Base-by-base conservation (phyloP, 2,888 invertebrate species). In the Ophion ventricosus region DNA sequence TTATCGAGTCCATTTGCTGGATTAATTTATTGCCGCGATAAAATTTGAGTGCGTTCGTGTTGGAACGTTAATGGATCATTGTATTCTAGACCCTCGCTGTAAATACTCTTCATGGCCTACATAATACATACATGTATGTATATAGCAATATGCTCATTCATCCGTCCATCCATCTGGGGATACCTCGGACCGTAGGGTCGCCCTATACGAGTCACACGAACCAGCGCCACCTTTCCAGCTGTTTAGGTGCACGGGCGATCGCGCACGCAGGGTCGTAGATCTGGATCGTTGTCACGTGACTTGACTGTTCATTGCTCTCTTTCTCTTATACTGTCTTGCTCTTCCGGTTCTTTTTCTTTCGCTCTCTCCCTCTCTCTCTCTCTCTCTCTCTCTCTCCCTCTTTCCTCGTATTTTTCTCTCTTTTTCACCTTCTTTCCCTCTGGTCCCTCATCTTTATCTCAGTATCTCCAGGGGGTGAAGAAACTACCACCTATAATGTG, bases 211-310 rank as follows among this genome's bases (percentile, higher is more conserved):
- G 64, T 54, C 75, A 75, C 74, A 80, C 80, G 73, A 66, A 72
- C 75, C 25, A 67, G 69, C 76, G 49, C 54, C 74, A 74, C 59
- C 7, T 76, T 77, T 80, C 61, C 69, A 66, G 76, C 61, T 76
- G 72, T 70, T 76, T 83, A 49, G 72, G 56, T 84, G 76, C 67
- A 76, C 63, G 66, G 80, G 49, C 72, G 81, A 83, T 77, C 76
- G 76, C 85, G 67, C 85, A 83, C 79, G 79, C 69, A 72, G 67
- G 61, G 79, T 83, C 83, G 78, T 84, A 84, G 67, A 84, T 85
- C 78, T 79, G 64, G 82, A 82, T 85, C 79, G 75, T 66, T 61
- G 73, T 64, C 83, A 84, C 85, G 85, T 85, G 84, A 84, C 67
- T 61, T 70, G 82, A 84, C 84, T 85, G 49, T 72, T 74, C 79